Base-by-base conservation (phyloP, 2,888 invertebrate genomes). In the Ferdinandea cuprea region DNA sequence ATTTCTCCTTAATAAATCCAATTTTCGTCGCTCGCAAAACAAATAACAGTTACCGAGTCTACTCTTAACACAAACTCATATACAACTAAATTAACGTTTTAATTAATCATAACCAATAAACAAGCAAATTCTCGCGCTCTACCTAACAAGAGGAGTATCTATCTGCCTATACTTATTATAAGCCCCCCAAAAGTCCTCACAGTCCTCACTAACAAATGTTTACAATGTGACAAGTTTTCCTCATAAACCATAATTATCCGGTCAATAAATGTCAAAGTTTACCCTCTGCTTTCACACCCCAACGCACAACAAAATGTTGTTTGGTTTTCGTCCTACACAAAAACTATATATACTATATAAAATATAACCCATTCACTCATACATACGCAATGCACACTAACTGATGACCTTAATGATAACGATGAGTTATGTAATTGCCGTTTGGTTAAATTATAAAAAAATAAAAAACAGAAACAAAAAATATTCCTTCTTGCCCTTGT, bases 201-300 rank as follows among this genome's bases (percentile, higher is more conserved):
- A 19, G 40, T 28, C 58, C 15, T 40, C 35, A 50, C 13, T 44
- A 56, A 35, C 44, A 56, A 35, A 11, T 37, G 44, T 44, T 44
- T 42, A 44, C 35, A 59, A 30, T 68, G 68, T 81, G 80, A 81
- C 71, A 76, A 76, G 71, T 76, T 76, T 66, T 17, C 42, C 48
- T 35, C 83, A 61, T 83, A 77, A 83, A 83, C 77, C 72, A 77
- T 83, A 83, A 83, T 83, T 77, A 83, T 72, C 54, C 68, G 83
- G 77, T 77, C 71, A 83, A 83, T 77, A 83, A 83, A 83, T 83
- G 77, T 77, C 83, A 83, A 77, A 83, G 83, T 72, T 83, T 71
- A 81, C 71, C 71, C 80, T 15, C 11, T 28, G 6, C 21, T 54
- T 69, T 80, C 68, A 61, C 73, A 63, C 74, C 59, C 15, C 11